Evolutionary conservation across 2,113 vertebrate species (phyloP).

Genomic region (Tonatia bakeri): DNA sequence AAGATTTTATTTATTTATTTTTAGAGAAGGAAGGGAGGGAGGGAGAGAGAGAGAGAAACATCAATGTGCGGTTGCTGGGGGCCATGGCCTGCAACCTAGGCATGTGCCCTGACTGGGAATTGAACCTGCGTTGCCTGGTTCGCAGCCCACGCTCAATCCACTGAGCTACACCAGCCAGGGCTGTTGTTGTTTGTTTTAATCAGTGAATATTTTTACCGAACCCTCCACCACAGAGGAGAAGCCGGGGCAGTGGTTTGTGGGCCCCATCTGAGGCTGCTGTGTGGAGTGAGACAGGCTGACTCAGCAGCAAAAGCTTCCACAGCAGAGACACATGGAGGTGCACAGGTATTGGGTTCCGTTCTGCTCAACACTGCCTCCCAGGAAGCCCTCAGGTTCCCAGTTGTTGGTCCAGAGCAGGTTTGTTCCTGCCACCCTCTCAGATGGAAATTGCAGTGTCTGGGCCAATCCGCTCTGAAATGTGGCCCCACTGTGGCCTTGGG

Average conservation of each 20-base stretch:
- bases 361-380: background rate
- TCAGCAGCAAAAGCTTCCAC: background rate
- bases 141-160: no score
- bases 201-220: slow-evolving; percentile 58
- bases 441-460: background rate
- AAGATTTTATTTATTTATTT: no score
- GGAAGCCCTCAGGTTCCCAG: background rate
- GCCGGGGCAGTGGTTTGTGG: background rate
- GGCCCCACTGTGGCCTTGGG: background rate
- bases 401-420: background rate
- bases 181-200: background rate
- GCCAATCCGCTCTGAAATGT: background rate
- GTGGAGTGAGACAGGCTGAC: background rate
- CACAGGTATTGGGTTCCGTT: background rate
- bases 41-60: no score
- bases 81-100: no score
- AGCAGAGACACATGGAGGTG: background rate
- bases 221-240: background rate
- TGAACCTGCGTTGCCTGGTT: no score
- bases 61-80: no score
- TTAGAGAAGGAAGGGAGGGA: no score
- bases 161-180: no score
- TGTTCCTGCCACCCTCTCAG: background rate
- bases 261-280: background rate
- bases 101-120: no score